Base-by-base conservation (phyloP, 2,113 vertebrate genomes). In the Grammomys dolichurus region DNA sequence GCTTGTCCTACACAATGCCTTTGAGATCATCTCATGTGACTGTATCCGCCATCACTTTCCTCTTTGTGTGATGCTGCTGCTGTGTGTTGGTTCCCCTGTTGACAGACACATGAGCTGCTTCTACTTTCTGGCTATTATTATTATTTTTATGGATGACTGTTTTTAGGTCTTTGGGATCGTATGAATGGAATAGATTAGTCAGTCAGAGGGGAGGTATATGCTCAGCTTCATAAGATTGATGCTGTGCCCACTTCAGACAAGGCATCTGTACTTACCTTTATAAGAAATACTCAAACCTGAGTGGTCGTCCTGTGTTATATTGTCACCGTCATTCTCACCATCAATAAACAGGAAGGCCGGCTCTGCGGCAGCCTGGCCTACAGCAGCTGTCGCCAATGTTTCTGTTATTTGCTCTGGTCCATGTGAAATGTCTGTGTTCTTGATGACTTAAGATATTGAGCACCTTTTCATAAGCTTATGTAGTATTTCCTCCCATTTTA, bases 121-220 rank as follows among this genome's bases (percentile, higher is more conserved):
- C 85, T 88, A 56, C 48, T 19, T 81, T 95, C 60, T 33, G 51
- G 28, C 73, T 94, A 7, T 84, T 91, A 5, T 48, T 8, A 69
- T 22, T 87, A 11, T 94, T 95, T 96, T 87, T 77, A 76, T 72
- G 51, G 20, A 54, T 84, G 70, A 43, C 40, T 96, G 19, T 84
- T 60, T 92, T 93, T 11, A 75, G 10, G 87, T 89, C 70, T 91
- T 75, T 80, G 43, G 22, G 22, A 12, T 36, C 33, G 16, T 10
- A 14, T 31, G 36, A 89, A 10, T 40, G 40, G 58, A 73, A 76
- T n/a, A 72, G 54, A 73, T 82, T 40, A 43, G 51, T 75, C 22
- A 48, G 36, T 86, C 24, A 54, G 72, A 69, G 16, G 43, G 70
- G 20, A 75, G 81, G 43, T 69, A 4, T 73, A 22, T 80, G 36